Percentiles rank a stretch among this genome's conserved stretches.
Evolutionary conservation across 92 coral and sea anemone genomes (phyloP).

Genomic region (Parazoanthus swiftii): DNA sequence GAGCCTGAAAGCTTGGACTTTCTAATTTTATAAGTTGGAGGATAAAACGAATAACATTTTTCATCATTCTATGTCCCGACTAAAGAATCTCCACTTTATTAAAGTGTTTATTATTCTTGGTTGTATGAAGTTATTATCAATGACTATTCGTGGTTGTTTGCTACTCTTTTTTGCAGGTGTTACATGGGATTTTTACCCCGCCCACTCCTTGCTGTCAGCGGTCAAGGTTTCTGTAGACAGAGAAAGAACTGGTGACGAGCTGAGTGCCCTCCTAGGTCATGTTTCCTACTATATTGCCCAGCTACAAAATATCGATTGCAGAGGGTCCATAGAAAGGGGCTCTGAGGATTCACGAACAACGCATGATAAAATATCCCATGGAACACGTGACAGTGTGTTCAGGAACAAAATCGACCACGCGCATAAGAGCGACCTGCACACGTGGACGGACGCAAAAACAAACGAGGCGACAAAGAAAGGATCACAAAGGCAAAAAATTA

Average conservation of each 20-base stretch:
- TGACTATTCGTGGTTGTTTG: neutral
- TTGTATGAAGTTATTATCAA: neutral
- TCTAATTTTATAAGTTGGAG: too few relatives aligned
- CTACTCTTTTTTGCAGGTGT: neutral
- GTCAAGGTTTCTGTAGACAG: neutral
- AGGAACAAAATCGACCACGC: neutral
- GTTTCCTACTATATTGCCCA: neutral
- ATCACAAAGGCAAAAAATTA: neutral
- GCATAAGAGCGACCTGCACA: neutral
- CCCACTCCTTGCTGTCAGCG: slow-evolving; percentile 1
- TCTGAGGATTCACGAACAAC: neutral
- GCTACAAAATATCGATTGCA: slow-evolving; percentile 1
- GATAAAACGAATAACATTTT: too few relatives aligned
- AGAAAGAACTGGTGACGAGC: slow-evolving; percentile 10
- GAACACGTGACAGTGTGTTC: neutral
- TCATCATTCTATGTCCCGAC: too few relatives aligned
- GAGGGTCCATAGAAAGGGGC: neutral
- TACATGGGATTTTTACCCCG: neutral
- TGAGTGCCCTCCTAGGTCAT: neutral
- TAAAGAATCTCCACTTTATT: too few relatives aligned
- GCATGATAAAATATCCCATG: neutral
- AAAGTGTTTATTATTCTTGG: neutral
- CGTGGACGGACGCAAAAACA: neutral
- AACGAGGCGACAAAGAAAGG: neutral
- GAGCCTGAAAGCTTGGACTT: too few relatives aligned